A percentile compares a stretch with the other conserved stretches of the same genome.
Conservation (phyloP, 2,888 invertebrate genomes). For the Oxytorus armatus region DNA sequence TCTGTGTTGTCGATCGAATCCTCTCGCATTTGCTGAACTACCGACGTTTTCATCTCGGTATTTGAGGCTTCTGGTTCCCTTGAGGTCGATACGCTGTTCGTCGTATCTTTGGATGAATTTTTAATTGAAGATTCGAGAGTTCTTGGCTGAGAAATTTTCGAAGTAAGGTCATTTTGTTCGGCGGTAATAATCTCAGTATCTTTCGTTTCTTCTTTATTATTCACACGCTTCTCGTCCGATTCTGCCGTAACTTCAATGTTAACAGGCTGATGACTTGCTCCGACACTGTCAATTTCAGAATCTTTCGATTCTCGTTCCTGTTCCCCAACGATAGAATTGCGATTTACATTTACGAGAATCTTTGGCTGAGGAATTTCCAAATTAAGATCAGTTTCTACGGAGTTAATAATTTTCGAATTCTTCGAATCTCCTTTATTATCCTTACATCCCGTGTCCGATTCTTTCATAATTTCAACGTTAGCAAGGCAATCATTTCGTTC, state of each 20-base stretch:
- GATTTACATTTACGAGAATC: neutral
- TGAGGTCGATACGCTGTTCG: neutral
- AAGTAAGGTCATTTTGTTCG: neutral
- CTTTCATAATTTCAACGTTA: neutral
- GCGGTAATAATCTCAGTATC: neutral
- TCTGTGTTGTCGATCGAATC: neutral
- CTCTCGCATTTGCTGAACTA: neutral
- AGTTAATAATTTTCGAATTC: neutral
- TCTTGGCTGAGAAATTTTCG: neutral
- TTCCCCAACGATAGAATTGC: neutral
- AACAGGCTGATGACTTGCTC: too few relatives aligned
- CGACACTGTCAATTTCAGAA: slow-evolving; percentile 1
- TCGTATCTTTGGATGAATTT: neutral
- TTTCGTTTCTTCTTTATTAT: neutral
- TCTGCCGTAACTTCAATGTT: neutral
- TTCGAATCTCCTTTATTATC: neutral
- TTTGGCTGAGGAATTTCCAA: neutral
- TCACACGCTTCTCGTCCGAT: neutral
- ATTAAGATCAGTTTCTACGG: neutral
- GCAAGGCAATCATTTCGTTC: too few relatives aligned
- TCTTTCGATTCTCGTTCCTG: slow-evolving; percentile 10
- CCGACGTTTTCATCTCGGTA: neutral
- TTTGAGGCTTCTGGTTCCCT: slow-evolving; percentile 8
- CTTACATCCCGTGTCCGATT: neutral
- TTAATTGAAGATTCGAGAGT: slow-evolving; percentile 6